Evolutionary conservation across 2,113 vertebrate genomes (phyloP).

Genomic region (Indicator indicator): DNA sequence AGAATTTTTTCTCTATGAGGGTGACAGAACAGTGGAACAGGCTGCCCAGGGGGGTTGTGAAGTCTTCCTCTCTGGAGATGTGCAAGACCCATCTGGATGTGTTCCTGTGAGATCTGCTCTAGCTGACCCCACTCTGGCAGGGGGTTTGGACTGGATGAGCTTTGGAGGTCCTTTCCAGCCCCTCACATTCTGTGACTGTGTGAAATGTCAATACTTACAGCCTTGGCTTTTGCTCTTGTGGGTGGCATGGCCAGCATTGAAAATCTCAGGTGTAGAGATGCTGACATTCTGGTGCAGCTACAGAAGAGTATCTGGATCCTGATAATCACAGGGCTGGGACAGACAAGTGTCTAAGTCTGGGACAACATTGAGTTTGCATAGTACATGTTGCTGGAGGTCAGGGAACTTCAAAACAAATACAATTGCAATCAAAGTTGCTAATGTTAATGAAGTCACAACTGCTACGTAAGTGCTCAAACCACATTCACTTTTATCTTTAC

Average conservation of each 20-base stretch:
- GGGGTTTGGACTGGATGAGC: no score
- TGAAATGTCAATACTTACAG: background rate
- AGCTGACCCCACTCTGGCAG: no score
- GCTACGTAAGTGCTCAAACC: background rate
- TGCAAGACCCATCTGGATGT: no score
- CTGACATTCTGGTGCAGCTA: background rate
- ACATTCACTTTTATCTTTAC: background rate
- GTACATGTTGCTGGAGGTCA: background rate
- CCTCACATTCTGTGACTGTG: no score
- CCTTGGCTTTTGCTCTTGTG: background rate
- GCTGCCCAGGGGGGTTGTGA: no score
- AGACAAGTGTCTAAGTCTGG: background rate
- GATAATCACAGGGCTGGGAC: background rate
- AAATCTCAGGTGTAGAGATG: background rate
- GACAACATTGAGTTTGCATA: background rate
- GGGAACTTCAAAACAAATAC: background rate
- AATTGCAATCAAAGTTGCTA: background rate
- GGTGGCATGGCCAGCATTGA: background rate
- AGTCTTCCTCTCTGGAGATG: no score
- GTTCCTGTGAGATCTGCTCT: no score
- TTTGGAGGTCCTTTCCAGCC: no score
- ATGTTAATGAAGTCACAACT: background rate
- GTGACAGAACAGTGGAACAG: no score
- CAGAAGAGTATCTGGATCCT: background rate
- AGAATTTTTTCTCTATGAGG: no score